Evolutionary conservation across 35 echinoderm and acorn worm species (phyloP), one percentile per base, ranked within the genome.

Genomic region (Apostichopus parvimensis): DNA sequence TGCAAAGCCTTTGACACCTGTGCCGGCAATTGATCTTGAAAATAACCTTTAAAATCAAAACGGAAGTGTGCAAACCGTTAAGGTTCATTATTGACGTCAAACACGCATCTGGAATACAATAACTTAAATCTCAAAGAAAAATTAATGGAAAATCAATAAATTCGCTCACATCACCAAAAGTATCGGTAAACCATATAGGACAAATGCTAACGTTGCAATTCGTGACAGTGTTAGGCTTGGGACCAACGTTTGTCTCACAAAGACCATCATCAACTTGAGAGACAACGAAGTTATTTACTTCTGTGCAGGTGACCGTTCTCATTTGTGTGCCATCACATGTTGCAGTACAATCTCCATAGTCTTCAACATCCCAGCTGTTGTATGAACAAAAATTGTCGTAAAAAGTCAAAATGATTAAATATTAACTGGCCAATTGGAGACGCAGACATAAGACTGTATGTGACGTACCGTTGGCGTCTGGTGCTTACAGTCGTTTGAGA

Each of bases 231-330:
- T 87, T 56, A 12, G 83, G 83, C 28, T 87, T 87, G 6, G 83
- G 1, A 14, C 83, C 83, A 59, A 87, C 13, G 83, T 87, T 87
- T 9, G 83, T 59, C 5, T 59, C 83, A 87, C 83, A 87, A 6
- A 87, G 56, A 28, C 15, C 22, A 28, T 87, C 83, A 18, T 21
- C 17, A 9, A 56, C 54, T 24, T 17, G 5, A 6, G 83, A 87
- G 4, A 56, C 28, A n/a, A 20, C 28, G 52, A 53, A 53, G 61
- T 60, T 87, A 17, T 87, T 56, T 62, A 87, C 83, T 6, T 53
- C 83, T 60, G 13, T 13, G 28, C 83, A 87, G n/a, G 56, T 68
- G 24, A 87, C 83, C 13, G 56, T 13, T 68, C 83, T 64, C 18
- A 68, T 21, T 61, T 87, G 5, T 21, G 83, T 87, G 45, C 83